A percentile compares a stretch with the other conserved stretches of the same genome.
Conservation (phyloP, 2,113 vertebrate genomes). For the Austrofundulus limnaeus region DNA sequence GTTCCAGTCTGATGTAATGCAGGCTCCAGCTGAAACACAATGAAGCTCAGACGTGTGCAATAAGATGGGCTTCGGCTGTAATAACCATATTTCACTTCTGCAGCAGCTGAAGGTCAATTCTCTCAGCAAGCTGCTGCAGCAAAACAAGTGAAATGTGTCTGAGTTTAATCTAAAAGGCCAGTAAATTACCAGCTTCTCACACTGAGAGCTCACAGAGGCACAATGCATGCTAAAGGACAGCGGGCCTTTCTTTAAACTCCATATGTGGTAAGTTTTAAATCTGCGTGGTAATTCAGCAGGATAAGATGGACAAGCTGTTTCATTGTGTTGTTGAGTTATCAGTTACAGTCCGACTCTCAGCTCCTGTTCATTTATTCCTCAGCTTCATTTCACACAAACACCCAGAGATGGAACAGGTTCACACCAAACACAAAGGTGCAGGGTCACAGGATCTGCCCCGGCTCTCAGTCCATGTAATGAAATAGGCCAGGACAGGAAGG, state of each 20-base stretch:
- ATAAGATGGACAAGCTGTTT: slow-evolving; percentile 25
- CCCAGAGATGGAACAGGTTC: slow-evolving; percentile 15
- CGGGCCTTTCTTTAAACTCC: slow-evolving; percentile 33
- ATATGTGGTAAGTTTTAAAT: slow-evolving; percentile 42
- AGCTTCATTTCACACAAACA: slow-evolving; percentile 15
- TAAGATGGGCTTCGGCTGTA: slow-evolving; percentile 36
- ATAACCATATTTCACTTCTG: slow-evolving; percentile 34
- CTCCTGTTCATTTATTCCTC: not conserved
- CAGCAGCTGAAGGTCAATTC: slow-evolving; percentile 57
- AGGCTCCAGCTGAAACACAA: slow-evolving; percentile 38
- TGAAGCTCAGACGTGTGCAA: slow-evolving; percentile 24
- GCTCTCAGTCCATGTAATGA: slow-evolving; percentile 53
- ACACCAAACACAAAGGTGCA: slow-evolving; percentile 26
- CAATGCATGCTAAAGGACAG: slow-evolving; percentile 45
- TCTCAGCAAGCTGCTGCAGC: slow-evolving; percentile 28
- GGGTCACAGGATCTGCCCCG: slow-evolving; percentile 36
- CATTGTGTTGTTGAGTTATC: not conserved
- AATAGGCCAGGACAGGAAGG: slow-evolving; percentile 32
- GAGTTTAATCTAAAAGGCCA: slow-evolving; percentile 48
- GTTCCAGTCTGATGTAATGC: slow-evolving; percentile 30
- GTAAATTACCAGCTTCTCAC: slow-evolving; percentile 46
- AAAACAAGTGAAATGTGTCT: slow-evolving; percentile 45
- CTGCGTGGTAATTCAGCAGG: slow-evolving; percentile 29
- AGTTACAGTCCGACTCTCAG: not conserved
- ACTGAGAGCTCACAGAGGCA: slow-evolving; percentile 34